These are phyloP conservation scores for Ectemnius lituratus DNA, from an alignment of 2,888 invertebrate species.

Conservation along the genomic window DNA sequence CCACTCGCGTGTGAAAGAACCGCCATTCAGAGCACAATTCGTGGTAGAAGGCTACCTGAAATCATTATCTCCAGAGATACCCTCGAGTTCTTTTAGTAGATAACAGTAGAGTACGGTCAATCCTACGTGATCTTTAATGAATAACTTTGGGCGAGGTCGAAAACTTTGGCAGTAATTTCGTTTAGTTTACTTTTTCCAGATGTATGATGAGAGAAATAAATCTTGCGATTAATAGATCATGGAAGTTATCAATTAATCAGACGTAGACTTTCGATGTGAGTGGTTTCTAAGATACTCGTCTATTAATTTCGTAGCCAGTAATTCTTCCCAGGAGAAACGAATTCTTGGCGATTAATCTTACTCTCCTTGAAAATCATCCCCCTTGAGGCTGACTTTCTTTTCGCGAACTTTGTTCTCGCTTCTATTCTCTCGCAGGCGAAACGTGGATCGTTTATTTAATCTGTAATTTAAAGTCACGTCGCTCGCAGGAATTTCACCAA, in stretches of 20 bases:
- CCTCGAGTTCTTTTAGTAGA: too few relatives aligned
- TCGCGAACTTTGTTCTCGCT: background rate
- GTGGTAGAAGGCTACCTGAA: too few relatives aligned
- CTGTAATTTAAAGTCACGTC: background rate
- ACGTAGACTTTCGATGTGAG: background rate
- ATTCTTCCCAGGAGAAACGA: constrained; percentile 13
- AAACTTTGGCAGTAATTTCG: too few relatives aligned
- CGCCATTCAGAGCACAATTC: too few relatives aligned
- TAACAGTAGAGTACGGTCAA: too few relatives aligned
- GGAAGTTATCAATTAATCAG: constrained; percentile 22
- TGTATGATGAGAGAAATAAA: too few relatives aligned
- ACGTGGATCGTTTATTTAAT: background rate
- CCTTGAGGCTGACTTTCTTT: background rate
- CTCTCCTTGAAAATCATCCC: constrained; percentile 17
- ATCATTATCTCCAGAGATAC: too few relatives aligned
- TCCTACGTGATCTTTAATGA: too few relatives aligned
- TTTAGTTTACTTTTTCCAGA: too few relatives aligned
- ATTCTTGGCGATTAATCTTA: constrained; percentile 39
- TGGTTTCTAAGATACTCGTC: constrained; percentile 11
- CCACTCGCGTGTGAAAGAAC: too few relatives aligned
- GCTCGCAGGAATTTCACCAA: background rate
- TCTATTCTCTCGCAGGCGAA: background rate
- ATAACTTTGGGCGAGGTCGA: too few relatives aligned
- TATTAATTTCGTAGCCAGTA: constrained; percentile 24
- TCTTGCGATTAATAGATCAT: background rate